Conservation (phyloP, 2,113 vertebrate species). For the Petrocephalus microphthalmus region DNA sequence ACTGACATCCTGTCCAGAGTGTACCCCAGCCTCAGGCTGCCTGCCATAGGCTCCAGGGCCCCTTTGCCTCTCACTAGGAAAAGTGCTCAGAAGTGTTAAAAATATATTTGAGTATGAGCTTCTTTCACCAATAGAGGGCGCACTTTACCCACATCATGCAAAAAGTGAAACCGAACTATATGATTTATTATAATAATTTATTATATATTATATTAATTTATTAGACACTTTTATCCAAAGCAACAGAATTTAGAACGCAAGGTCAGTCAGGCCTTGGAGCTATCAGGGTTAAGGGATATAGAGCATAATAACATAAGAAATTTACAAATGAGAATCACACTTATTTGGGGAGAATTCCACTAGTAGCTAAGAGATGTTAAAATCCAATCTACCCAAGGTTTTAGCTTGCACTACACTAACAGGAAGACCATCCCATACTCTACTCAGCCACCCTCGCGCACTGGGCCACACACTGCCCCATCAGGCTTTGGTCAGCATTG, state of each 20-base stretch:
- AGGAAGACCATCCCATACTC: too few species aligned
- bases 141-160: not conserved
- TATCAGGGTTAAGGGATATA: not conserved
- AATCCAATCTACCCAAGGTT: too few species aligned
- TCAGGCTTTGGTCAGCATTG: not conserved
- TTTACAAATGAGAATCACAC: too few species aligned
- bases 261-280: not conserved
- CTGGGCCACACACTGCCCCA: not conserved
- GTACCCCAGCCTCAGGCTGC: not conserved
- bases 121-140: conserved; percentile 21
- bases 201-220: too few species aligned
- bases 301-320: too few species aligned
- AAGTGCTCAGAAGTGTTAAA: not conserved
- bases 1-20: too few species aligned
- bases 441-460: not conserved
- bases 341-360: too few species aligned
- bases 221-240: not conserved
- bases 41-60: not conserved
- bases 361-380: too few species aligned
- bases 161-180: not conserved
- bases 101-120: not conserved
- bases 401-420: too few species aligned
- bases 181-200: too few species aligned
- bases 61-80: not conserved
- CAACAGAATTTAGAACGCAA: too few species aligned